phyloP scores from a whole-genome alignment of 2,888 invertebrate species.

The Lysandra bellargus region DNA sequence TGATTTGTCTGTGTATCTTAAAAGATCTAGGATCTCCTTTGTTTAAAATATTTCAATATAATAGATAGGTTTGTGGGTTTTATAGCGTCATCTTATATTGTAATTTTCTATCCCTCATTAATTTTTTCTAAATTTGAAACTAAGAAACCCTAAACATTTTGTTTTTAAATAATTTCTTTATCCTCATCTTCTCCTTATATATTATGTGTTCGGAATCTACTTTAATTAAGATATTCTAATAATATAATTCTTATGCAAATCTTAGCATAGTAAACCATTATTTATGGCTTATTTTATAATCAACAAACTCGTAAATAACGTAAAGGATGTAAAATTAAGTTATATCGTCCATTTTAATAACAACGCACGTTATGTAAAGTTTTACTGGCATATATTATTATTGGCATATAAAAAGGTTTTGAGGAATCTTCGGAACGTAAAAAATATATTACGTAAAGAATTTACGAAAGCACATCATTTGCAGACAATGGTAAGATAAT shows the following conservation, averaged over 20 bases:
- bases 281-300: not conserved
- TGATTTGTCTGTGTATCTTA: too few relatives aligned
- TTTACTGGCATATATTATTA: not conserved
- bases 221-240: not conserved
- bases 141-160: not conserved
- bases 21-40: too few relatives aligned
- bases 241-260: not conserved
- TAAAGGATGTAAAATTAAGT: constrained; percentile 1
- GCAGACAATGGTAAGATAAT: too few relatives aligned
- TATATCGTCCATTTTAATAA: not conserved
- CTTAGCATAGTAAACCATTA: not conserved
- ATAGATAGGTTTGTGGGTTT: too few relatives aligned
- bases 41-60: too few relatives aligned
- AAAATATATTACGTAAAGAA: not conserved
- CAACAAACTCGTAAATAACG: not conserved
- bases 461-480: not conserved
- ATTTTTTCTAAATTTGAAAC: not conserved
- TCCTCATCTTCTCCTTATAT: not conserved
- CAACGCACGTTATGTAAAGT: not conserved
- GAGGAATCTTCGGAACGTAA: not conserved
- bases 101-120: too few relatives aligned
- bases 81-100: too few relatives aligned
- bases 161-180: not conserved
- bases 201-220: not conserved
- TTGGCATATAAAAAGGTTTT: not conserved